A percentile compares a stretch with the other conserved stretches of the same genome.
phyloP scores from a whole-genome alignment of 2,888 invertebrate species.

The Ligdia adustata region DNA sequence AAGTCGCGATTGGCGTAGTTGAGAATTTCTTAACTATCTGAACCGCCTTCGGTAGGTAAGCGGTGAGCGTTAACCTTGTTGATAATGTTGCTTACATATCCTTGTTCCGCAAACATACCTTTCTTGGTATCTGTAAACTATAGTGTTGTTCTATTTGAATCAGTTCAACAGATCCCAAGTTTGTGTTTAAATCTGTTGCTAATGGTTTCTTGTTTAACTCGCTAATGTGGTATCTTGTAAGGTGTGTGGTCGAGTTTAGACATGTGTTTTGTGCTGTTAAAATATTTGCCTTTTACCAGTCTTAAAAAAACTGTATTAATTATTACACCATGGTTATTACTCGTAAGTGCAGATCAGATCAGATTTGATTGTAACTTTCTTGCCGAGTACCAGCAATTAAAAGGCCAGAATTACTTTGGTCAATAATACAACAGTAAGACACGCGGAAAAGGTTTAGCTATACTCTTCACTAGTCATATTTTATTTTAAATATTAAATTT shows the following conservation, averaged over 20 bases:
- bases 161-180: slow-evolving; percentile 41
- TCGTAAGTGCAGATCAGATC: too few relatives aligned
- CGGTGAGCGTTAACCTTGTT: slow-evolving; percentile 61
- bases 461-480: background rate
- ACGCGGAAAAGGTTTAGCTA: too few relatives aligned
- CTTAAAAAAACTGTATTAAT: too few relatives aligned
- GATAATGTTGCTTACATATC: slow-evolving; percentile 62
- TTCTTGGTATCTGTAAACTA: slow-evolving; percentile 51
- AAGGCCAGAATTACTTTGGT: too few relatives aligned
- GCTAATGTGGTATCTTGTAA: slow-evolving; percentile 32
- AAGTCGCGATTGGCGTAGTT: background rate
- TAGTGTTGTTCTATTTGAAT: slow-evolving; percentile 41
- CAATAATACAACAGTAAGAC: too few relatives aligned
- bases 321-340: too few relatives aligned
- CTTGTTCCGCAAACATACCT: slow-evolving; percentile 68
- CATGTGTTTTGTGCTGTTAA: slow-evolving; percentile 41
- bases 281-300: slow-evolving; percentile 26
- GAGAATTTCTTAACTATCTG: slow-evolving; percentile 66
- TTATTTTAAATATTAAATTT: background rate
- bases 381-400: too few relatives aligned
- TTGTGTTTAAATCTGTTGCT: slow-evolving; percentile 46
- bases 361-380: too few relatives aligned
- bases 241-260: slow-evolving; percentile 47
- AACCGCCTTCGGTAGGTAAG: slow-evolving; percentile 60
- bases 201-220: slow-evolving; percentile 40